Base-by-base conservation (phyloP, 2,888 invertebrate species). In the Diloba caeruleocephala region DNA sequence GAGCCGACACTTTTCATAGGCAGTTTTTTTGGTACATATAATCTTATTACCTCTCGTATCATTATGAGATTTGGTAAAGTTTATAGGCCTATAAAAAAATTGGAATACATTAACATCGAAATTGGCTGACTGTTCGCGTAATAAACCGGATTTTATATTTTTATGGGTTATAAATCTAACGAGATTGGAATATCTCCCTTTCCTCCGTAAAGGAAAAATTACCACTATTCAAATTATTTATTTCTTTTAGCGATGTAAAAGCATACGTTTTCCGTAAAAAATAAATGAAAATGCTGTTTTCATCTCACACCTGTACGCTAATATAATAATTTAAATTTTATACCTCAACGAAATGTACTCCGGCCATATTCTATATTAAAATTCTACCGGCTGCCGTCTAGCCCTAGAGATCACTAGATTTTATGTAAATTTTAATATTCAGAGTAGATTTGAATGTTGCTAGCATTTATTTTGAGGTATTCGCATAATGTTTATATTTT, bases 91-190 rank as follows among this genome's bases (percentile, higher is more conserved):
- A 52, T 67, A 63, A 59, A 48, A 46, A 1, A 8, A 5, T 59
- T 53, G 38, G 50, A 53, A 49, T 63, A 53, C 48, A 59, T 59
- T 67, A 52, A 51, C n/a, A n/a, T 63, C 33, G 52, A 28, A 53
- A 58, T 69, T 42, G 54, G 48, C 44, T 15, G 41, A 52, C 50
- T 50, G 50, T 62, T 8, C 34, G 42, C 3, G 51, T 54, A 46
- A 54, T 67, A 59, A 69, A 57, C 25, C 37, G 37, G 26, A 60
- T 59, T 67, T 70, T 53, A 51, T 56, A 51, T 53, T 55, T 68
- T 58, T 66, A 58, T 70, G 42, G 44, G 49, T 62, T 36, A 58
- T 55, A 58, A 66, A 58, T 62, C 26, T 41, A 26, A 23, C 1
- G 21, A 25, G 14, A 42, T 55, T 48, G 10, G 8, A 13, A 4